Evolutionary conservation across 2,113 vertebrate species (phyloP).

Genomic region (Cottus gobio): DNA sequence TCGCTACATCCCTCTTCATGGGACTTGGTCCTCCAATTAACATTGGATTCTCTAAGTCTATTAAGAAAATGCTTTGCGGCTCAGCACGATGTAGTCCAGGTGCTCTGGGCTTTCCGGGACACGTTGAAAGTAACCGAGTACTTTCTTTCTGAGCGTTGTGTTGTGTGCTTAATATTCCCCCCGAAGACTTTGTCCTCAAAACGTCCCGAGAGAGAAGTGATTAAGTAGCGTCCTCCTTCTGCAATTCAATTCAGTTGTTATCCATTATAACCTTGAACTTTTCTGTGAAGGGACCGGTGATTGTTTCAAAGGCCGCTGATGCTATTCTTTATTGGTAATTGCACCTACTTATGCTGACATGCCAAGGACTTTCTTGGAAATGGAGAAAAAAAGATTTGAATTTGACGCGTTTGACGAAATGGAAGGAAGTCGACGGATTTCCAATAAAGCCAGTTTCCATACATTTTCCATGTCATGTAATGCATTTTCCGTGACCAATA

Average conservation of each 20-base stretch:
- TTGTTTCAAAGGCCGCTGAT: not conserved
- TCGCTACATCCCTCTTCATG: constrained; percentile 15
- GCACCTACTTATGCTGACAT: not conserved
- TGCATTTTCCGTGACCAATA: not conserved
- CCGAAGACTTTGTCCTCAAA: not conserved
- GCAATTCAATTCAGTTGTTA: not conserved
- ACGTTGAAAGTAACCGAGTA: constrained; percentile 25
- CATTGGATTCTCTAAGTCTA: constrained; percentile 50
- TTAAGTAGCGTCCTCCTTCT: not conserved
- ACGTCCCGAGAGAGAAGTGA: not conserved
- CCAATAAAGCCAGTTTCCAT: constrained; percentile 33
- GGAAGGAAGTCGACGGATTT: not conserved
- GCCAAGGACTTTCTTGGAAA: not conserved
- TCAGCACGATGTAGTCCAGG: constrained; percentile 40
- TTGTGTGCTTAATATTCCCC: not conserved
- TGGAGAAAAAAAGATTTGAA: not conserved
- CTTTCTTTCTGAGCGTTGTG: constrained; percentile 11
- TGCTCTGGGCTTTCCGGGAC: constrained; percentile 41
- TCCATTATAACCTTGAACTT: not conserved
- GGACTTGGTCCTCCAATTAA: constrained; percentile 41
- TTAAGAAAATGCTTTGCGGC: constrained; percentile 43
- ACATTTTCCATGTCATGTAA: constrained; percentile 19
- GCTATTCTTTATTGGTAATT: constrained; percentile 16
- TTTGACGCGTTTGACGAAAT: not conserved
- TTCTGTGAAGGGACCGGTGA: not conserved